Evolutionary conservation across 2,797 vertebrate species (phyloP), one percentile per base, ranked within the genome.

Genomic region (Lophius americanus): DNA sequence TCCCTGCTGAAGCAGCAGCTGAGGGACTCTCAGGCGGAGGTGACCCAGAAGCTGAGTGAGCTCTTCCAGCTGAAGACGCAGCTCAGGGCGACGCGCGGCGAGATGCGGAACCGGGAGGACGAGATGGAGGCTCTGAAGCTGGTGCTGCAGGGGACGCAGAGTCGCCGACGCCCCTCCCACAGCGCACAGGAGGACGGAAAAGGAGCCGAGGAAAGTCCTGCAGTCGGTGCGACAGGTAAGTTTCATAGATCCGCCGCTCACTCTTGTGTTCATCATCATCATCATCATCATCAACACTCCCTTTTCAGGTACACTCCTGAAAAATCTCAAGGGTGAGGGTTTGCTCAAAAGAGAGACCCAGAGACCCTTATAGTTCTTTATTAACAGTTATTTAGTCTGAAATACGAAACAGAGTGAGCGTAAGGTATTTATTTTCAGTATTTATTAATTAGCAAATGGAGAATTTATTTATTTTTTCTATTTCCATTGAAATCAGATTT

Each of bases 1-100:
- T 95, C 96, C 3, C 80, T 99, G 79, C 90, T 99, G 83, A 99
- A 99, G 91, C 96, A 99, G 89, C 97, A 98, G 92, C 92, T 99
- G 44, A 93, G 95, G 60, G 96, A 97, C 81, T 95, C 96, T 44
- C 98, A 99, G 91, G 95, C 97, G 0, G 98, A 99, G 88, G 94
- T 98, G 90, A 93, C 96, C 6, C 95, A 95, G 86, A 99, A 98
- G 84, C 92, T 98, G 81, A 93, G 96, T 0, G 98, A 99, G 91
- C 94, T 99, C 78, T 97, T 98, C 91, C 95, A 92, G 85, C 91
- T 99, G 79, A 99, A 98, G 94, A 97, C 96, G 0, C 95, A 98
- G 86, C 94, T 99, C 60, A 90, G 96, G 44, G 96, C 97, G 83
- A 92, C 92, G 4, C 94, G 94, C 35, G 92, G 90, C 0, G 95